Base-by-base conservation (phyloP, 1,140 invertebrate genomes). In the Saccostrea echinata region DNA sequence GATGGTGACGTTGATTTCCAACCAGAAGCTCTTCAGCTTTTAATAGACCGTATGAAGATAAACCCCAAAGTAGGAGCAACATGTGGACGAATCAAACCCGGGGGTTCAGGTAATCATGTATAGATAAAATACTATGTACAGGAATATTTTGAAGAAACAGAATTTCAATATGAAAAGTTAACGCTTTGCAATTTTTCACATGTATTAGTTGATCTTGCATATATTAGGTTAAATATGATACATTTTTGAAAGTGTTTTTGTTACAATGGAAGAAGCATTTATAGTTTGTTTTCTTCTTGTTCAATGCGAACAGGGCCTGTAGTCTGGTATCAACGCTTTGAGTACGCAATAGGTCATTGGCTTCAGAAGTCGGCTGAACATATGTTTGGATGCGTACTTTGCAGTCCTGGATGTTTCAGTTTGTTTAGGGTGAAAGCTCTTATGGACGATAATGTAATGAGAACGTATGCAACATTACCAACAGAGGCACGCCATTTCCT, bases 361-460 rank as follows among this genome's bases (percentile, higher is more conserved):
- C 94, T 96, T 8, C 96, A 97, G 93, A 96, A 96, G 90, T 96
- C 96, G 0, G 96, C 96, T 3, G 96, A 96, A 90, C 96, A 96
- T 91, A 95, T 96, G 92, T 95, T 96, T 88, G 96, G 96, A 21
- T 97, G 96, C 92, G 96, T 96, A 1, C 94, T 96, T 27, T 96
- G 96, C 91, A 93, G 91, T 86, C 99, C 99, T n/a, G 99, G 99
- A 85, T 99, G 99, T 95, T 99, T 99, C 95, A 99, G 98, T 0
- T 96, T 99, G 0, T 99, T 99, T 95, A 96, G 99, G 94, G 98
- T 90, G 16, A 91, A 92, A n/a, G 98, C 98, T 90, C 96, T 99
- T 33, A 99, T 99, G 98, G 98, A 99, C 92, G 98, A 99, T 92
- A 99, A 99, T 93, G 98, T 99, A 1, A 99, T 99, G 98, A 97